These are phyloP conservation scores for Poecilia latipinna DNA, from an alignment of 2,113 vertebrate genomes.

Conservation along the genomic window DNA sequence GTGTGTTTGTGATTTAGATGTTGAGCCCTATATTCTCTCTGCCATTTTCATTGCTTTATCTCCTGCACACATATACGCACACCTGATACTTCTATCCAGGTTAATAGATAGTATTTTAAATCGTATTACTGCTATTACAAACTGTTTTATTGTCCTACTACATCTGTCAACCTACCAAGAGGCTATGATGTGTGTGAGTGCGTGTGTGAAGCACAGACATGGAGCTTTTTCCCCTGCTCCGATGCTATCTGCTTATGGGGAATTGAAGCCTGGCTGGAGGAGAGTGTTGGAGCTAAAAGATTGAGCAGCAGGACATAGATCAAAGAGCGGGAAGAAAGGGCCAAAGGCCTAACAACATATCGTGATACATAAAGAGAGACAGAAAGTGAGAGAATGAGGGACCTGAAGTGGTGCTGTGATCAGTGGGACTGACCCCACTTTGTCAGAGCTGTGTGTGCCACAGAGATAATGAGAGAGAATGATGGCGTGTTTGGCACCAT, in stretches of 20 bases:
- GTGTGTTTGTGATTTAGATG: conserved; percentile 70
- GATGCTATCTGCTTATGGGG: conserved; percentile 75
- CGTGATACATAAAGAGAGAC: conserved; percentile 74
- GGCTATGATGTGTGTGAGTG: conserved; percentile 64
- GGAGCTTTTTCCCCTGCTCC: conserved; percentile 78
- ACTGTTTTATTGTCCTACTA: conserved; percentile 88
- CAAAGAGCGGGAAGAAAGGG: conserved; percentile 34
- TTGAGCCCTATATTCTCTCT: conserved; percentile 69
- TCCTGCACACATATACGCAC: conserved; percentile 53
- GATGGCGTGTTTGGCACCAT: conserved; percentile 36
- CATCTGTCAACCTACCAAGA: conserved; percentile 86
- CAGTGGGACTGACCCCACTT: conserved; percentile 67
- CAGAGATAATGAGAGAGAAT: conserved; percentile 54
- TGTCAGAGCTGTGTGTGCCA: conserved; percentile 59
- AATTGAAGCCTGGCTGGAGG: conserved; percentile 96
- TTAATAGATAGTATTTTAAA: conserved; percentile 99
- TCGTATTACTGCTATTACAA: conserved; percentile 99
- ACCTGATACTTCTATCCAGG: conserved; percentile 75
- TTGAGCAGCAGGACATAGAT: conserved; percentile 67
- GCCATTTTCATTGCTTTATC: conserved; percentile 72
- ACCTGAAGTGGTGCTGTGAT: conserved; percentile 55
- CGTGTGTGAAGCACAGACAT: conserved; percentile 16
- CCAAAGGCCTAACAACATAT: conserved; percentile 74
- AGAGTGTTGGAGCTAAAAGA: conserved; percentile 84
- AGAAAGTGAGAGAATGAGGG: conserved; percentile 74